These are phyloP conservation scores for Saguinus midas DNA, from an alignment of 2,113 vertebrate species.

Conservation along the genomic window DNA sequence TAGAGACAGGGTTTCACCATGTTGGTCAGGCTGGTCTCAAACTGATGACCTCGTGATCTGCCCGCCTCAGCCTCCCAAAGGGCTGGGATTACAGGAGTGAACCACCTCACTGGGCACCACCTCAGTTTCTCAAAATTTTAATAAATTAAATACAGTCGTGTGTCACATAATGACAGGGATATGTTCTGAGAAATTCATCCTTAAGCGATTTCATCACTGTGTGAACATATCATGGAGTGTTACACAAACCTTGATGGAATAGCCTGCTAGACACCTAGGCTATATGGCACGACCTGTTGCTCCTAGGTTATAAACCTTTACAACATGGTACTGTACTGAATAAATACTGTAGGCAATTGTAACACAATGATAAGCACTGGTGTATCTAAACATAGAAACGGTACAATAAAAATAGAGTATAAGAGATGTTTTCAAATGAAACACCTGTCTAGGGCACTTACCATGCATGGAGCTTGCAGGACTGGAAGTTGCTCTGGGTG, in stretches of 20 bases:
- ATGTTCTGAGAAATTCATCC: not conserved
- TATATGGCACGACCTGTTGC: not conserved
- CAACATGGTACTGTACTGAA: not conserved
- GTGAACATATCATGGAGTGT: not conserved
- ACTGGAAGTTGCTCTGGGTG: not conserved
- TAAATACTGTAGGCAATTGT: not conserved
- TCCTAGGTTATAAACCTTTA: not conserved
- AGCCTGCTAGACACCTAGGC: not conserved
- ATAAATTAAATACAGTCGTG: not conserved
- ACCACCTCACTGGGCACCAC: not conserved
- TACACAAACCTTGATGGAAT: not conserved
- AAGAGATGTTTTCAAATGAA: not conserved
- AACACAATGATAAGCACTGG: not conserved
- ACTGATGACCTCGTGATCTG: too few relatives aligned
- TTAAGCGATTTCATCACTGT: not conserved
- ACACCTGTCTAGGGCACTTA: not conserved
- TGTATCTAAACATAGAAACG: not conserved
- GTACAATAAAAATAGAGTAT: not conserved
- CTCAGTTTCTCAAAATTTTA: not conserved
- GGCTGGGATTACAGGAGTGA: too few relatives aligned
- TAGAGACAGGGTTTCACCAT: too few relatives aligned
- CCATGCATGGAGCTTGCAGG: not conserved
- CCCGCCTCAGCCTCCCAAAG: too few relatives aligned
- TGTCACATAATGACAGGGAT: not conserved
- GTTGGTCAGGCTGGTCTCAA: too few relatives aligned